Conservation (phyloP, 2,888 invertebrate genomes). For the Sesia bembeciformis region DNA sequence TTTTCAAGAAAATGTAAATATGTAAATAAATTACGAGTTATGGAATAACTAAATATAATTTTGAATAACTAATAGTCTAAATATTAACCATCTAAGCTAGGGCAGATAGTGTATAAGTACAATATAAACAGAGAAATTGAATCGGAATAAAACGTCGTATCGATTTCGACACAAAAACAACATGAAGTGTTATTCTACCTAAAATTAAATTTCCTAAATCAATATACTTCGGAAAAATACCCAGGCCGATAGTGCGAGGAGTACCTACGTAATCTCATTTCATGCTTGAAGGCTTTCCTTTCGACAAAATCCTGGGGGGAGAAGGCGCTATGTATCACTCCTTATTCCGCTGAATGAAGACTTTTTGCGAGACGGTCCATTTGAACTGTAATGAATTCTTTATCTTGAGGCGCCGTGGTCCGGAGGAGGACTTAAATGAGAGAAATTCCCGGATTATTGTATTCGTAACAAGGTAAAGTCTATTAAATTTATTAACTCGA, state of each 20-base stretch:
- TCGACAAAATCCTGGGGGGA: conserved; percentile 7
- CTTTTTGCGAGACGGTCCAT: conserved; percentile 6
- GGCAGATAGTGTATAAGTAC: no score
- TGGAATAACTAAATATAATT: no score
- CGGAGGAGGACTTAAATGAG: background rate
- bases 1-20: no score
- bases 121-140: no score
- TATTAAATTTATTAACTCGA: no score
- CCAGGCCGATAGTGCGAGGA: conserved; percentile 7
- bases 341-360: conserved; percentile 8
- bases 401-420: background rate
- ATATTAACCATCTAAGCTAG: no score
- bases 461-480: background rate
- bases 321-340: conserved; percentile 11
- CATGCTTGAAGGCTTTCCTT: conserved; percentile 15
- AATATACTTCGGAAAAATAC: background rate
- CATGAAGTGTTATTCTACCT: no score
- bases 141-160: no score
- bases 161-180: no score
- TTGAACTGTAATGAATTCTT: conserved; percentile 3
- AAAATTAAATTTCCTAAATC: no score
- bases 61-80: no score
- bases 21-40: no score
- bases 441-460: background rate
- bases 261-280: conserved; percentile 20